Evolutionary conservation across 2,113 vertebrate species (phyloP).

Genomic region (Axis porcinus): DNA sequence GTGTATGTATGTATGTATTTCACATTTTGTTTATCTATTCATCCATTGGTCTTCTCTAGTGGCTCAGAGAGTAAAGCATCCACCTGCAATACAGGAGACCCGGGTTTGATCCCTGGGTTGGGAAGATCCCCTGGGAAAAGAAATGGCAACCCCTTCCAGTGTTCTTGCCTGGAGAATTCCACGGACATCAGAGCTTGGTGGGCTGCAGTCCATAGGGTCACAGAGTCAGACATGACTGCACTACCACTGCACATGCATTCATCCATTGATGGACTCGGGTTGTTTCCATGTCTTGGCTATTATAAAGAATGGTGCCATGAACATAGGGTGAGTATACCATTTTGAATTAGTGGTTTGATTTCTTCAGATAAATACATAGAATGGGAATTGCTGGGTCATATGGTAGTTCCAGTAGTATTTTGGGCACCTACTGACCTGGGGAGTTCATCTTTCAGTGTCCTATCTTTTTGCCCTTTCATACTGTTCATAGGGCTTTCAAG

Average conservation of each 20-base stretch:
- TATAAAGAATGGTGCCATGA: neutral
- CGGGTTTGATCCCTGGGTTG: neutral
- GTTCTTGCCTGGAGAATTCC: neutral
- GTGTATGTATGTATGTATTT: neutral
- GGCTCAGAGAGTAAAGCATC: neutral
- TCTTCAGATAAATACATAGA: neutral
- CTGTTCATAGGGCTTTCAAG: neutral
- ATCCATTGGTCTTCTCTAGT: neutral
- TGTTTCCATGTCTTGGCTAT: neutral
- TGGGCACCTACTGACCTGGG: neutral
- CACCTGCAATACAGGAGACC: neutral
- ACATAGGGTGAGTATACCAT: neutral
- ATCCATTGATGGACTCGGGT: neutral
- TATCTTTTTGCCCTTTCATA: neutral
- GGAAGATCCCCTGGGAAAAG: neutral
- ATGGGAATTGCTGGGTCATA: neutral
- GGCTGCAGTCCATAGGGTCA: neutral
- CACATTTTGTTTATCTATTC: neutral
- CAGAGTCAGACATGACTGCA: neutral
- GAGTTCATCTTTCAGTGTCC: neutral
- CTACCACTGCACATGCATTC: neutral
- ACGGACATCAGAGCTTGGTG: neutral
- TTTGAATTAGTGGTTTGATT: neutral
- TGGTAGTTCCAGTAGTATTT: neutral
- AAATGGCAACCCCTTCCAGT: neutral